These are phyloP conservation scores for Anser brachyrhynchus DNA, from an alignment of 2,113 vertebrate species.

Conservation along the genomic window DNA sequence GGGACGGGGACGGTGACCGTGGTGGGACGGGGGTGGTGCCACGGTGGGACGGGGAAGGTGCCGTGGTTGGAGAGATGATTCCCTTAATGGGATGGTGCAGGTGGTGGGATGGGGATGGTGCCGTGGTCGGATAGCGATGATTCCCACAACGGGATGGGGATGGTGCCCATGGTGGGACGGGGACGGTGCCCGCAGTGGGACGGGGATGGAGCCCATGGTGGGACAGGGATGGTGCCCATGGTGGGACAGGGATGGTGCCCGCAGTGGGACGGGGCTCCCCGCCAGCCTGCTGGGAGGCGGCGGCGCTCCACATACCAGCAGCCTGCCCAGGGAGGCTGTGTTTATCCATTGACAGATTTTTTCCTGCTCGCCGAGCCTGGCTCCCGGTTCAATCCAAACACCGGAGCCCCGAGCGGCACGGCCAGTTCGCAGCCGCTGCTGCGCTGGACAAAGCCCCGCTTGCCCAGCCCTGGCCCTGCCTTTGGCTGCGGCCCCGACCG, in stretches of 20 bases:
- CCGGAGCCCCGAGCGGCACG: neutral
- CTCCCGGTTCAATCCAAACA: neutral
- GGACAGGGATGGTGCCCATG: neutral
- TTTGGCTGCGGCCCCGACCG: neutral
- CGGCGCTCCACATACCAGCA: neutral
- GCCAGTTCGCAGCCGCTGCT: neutral
- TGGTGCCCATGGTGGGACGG: accelerated
- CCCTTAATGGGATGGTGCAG: neutral
- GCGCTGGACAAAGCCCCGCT: neutral
- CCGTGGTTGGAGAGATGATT: neutral
- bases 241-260: neutral
- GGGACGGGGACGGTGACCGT: too few species aligned
- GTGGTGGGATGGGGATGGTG: neutral
- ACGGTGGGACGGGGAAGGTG: too few species aligned
- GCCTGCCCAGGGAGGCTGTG: neutral
- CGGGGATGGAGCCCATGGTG: accelerated
- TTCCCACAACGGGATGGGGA: neutral
- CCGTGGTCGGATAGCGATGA: neutral
- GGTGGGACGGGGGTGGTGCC: neutral
- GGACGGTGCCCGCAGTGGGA: accelerated
- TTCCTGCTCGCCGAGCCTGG: slow-evolving; percentile 38
- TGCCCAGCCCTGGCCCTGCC: neutral
- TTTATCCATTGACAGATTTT: slow-evolving; percentile 33
- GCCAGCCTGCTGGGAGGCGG: slow-evolving; percentile 25
- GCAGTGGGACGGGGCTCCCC: neutral